Evolutionary conservation across 2,113 vertebrate species (phyloP), one percentile per base, ranked within the genome.

Genomic region (Sturnira hondurensis): DNA sequence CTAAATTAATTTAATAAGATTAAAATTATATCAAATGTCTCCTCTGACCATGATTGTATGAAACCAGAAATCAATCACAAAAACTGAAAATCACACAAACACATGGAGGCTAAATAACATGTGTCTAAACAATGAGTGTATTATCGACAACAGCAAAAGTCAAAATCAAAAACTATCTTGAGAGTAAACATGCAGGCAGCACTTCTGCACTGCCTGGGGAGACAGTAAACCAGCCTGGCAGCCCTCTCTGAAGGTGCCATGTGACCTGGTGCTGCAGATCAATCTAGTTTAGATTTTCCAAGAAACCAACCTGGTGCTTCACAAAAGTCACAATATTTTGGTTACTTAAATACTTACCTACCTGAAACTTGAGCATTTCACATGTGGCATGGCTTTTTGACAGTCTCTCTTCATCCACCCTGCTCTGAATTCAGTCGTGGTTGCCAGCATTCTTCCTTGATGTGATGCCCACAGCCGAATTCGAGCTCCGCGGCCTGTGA

Each of bases 151-250:
- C 26, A 63, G 13, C 58, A 63, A 63, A 24, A 24, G 58, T 10
- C 12, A 31, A 63, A 31, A 63, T 63, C 9, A 31, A 63, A 28
- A 63, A 63, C 58, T 63, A 31, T 63, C 58, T 63, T 63, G 58
- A 31, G 12, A n/a, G n/a, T n/a, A n/a, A n/a, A n/a, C n/a, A n/a
- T n/a, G n/a, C n/a, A n/a, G n/a, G n/a, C n/a, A n/a, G n/a, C n/a
- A n/a, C n/a, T 94, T 93, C 1, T 4, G 38, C 88, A 33, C 80
- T 14, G n/a, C 93, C 26, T 0, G 89, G 83, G 88, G 94, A 97
- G 86, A 86, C 88, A 73, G 76, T 13, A 94, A 80, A 63, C 38
- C 16, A 91, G 93, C 91, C 92, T 89, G 81, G 89, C 94, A 43
- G 74, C 74, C 26, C 28, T 45, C 54, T 82, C 86, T 61, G 11